Conservation (phyloP, 2,888 invertebrate species). For the Adela reaumurella region DNA sequence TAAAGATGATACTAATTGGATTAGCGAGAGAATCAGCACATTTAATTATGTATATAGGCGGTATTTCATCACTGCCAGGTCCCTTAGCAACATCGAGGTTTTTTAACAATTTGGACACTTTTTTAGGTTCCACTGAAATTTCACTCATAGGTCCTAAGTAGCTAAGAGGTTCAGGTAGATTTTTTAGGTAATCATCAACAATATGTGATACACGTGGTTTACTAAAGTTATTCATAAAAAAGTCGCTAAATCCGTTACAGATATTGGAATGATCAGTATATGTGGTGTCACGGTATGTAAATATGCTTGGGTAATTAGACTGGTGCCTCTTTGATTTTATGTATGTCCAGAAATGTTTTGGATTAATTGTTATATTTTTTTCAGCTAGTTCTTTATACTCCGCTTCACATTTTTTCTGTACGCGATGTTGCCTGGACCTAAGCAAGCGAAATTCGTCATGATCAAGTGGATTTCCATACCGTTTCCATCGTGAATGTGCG, state of each 20-base stretch:
- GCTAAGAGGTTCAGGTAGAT: background rate
- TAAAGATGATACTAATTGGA: background rate
- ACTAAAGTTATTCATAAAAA: background rate
- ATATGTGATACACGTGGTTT: background rate
- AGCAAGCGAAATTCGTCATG: constrained; percentile 1
- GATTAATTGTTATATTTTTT: background rate
- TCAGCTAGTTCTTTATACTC: background rate
- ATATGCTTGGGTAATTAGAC: background rate
- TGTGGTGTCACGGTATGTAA: background rate
- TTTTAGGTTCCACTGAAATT: background rate
- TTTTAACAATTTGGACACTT: background rate
- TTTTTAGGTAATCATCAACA: background rate
- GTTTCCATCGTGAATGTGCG: constrained; percentile 2
- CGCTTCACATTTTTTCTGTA: background rate
- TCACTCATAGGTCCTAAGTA: background rate
- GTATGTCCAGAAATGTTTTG: background rate
- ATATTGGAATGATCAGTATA: background rate
- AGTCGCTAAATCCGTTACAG: constrained; percentile 1
- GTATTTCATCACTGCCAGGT: constrained; percentile 1
- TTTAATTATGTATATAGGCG: background rate
- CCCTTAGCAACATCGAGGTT: background rate
- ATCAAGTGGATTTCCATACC: background rate
- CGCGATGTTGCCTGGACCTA: background rate
- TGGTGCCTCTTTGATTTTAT: background rate
- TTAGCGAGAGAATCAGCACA: background rate